These are phyloP conservation scores for Seison nebaliae DNA, from an alignment of 1,140 invertebrate species.

Conservation along the genomic window DNA sequence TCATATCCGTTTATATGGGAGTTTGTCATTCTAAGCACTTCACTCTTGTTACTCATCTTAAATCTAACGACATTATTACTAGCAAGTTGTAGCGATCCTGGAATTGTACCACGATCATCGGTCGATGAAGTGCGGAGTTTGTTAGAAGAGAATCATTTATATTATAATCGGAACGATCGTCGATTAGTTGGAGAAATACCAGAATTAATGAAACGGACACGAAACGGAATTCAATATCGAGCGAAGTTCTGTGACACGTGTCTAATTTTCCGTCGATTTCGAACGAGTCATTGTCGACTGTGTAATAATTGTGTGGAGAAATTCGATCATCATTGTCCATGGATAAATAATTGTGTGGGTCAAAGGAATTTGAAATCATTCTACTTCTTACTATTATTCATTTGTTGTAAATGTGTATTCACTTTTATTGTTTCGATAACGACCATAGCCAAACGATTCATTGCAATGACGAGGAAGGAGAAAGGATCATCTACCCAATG, in stretches of 20 bases:
- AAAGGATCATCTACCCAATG: too few species aligned
- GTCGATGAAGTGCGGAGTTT: slow-evolving; percentile 51
- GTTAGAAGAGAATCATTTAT: too few species aligned
- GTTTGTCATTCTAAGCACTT: too few species aligned
- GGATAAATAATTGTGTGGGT: slow-evolving; percentile 27
- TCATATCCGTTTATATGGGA: too few species aligned
- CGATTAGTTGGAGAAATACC: too few species aligned
- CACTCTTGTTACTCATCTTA: slow-evolving; percentile 65
- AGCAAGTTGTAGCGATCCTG: slow-evolving; percentile 78
- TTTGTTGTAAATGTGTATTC: too few species aligned
- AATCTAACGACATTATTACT: slow-evolving; percentile 61
- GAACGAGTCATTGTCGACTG: slow-evolving; percentile 26
- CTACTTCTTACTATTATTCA: slow-evolving; percentile 25
- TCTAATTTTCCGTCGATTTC: slow-evolving; percentile 39
- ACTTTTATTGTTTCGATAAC: too few species aligned
- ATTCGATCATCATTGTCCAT: slow-evolving; percentile 29
- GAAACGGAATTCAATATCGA: slow-evolving; percentile 60
- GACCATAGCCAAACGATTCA: too few species aligned
- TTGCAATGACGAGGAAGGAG: too few species aligned
- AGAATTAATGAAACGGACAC: too few species aligned
- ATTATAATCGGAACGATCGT: too few species aligned
- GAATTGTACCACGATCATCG: slow-evolving; percentile 65
- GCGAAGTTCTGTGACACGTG: slow-evolving; percentile 65
- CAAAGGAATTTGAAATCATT: slow-evolving; percentile 26
- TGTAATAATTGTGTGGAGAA: slow-evolving; percentile 24